phyloP scores from a whole-genome alignment of 2,113 vertebrate genomes.

The Forbesichthys agassizii region DNA sequence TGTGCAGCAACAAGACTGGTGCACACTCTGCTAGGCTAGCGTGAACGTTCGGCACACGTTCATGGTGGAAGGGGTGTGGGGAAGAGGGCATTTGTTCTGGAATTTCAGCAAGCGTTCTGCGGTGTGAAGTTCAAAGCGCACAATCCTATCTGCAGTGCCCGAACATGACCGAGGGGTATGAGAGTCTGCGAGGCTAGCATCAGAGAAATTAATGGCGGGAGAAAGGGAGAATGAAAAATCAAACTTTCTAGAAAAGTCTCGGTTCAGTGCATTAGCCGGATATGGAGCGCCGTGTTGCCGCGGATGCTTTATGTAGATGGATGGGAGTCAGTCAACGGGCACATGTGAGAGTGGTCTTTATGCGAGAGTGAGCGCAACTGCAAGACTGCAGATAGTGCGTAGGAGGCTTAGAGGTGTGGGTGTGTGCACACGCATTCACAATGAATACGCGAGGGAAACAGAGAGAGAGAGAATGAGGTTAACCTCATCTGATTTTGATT shows the following conservation, averaged over 20 bases:
- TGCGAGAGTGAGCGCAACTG: conserved; percentile 4
- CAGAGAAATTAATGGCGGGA: conserved; percentile 10
- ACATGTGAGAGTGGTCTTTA: too few species aligned
- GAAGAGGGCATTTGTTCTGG: too few species aligned
- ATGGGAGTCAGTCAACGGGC: too few species aligned
- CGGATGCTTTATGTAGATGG: too few species aligned
- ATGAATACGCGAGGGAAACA: conserved; percentile 32
- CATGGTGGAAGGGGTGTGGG: too few species aligned
- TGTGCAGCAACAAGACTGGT: too few species aligned
- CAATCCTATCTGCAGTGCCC: background rate
- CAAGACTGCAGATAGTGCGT: conserved; percentile 14
- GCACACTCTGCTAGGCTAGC: too few species aligned
- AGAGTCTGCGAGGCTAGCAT: conserved; percentile 6
- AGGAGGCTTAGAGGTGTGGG: conserved; percentile 35
- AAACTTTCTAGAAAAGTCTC: too few species aligned
- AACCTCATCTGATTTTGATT: conserved; percentile 1
- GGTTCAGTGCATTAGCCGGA: too few species aligned
- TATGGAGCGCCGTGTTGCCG: too few species aligned
- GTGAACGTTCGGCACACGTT: too few species aligned
- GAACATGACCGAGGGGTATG: background rate
- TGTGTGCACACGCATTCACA: conserved; percentile 6
- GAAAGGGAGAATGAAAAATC: too few species aligned
- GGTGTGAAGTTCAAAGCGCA: background rate
- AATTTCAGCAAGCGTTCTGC: background rate
- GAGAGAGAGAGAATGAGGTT: background rate